Evolutionary conservation across 37 sponge, comb jelly and placozoan genomes (phyloP).

Genomic region (Theonella swinhoei): DNA sequence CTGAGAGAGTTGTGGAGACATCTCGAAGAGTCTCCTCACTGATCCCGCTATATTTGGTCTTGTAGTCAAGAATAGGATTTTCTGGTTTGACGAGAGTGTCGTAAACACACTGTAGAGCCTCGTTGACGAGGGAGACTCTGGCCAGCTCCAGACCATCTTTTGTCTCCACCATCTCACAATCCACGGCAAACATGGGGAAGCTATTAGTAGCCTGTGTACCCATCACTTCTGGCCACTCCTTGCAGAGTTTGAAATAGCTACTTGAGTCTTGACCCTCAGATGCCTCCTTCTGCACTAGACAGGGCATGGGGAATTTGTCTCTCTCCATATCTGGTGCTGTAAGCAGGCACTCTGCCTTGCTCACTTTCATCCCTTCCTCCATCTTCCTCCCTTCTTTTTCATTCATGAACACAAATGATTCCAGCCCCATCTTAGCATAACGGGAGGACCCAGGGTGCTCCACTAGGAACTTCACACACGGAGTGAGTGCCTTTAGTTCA

Average conservation of each 20-base stretch:
- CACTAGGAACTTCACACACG: conserved; percentile 19
- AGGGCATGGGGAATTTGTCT: conserved; percentile 58
- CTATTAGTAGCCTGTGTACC: neutral
- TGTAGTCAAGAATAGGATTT: conserved; percentile 77
- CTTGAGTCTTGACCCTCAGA: neutral
- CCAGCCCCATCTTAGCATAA: conserved; percentile 50
- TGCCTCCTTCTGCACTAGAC: too few species aligned
- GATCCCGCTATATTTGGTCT: conserved; percentile 94
- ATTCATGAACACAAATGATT: conserved; percentile 37
- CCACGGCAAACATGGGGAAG: conserved; percentile 77
- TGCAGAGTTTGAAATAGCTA: neutral
- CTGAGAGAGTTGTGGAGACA: conserved; percentile 76
- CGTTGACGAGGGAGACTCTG: conserved; percentile 87
- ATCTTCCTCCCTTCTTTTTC: neutral
- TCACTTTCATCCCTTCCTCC: too few species aligned
- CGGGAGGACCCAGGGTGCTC: conserved; percentile 61
- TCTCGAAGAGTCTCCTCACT: conserved; percentile 61
- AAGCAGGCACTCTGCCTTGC: too few species aligned
- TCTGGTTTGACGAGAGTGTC: conserved; percentile 86
- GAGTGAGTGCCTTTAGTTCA: conserved; percentile 8
- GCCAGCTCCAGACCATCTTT: conserved; percentile 64
- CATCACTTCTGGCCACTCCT: too few species aligned
- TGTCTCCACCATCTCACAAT: conserved; percentile 90
- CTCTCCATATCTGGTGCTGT: conserved; percentile 22
- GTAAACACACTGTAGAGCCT: conserved; percentile 75